Evolutionary conservation across 1,140 invertebrate genomes (phyloP).

Genomic region (Latrodectus geometricus): DNA sequence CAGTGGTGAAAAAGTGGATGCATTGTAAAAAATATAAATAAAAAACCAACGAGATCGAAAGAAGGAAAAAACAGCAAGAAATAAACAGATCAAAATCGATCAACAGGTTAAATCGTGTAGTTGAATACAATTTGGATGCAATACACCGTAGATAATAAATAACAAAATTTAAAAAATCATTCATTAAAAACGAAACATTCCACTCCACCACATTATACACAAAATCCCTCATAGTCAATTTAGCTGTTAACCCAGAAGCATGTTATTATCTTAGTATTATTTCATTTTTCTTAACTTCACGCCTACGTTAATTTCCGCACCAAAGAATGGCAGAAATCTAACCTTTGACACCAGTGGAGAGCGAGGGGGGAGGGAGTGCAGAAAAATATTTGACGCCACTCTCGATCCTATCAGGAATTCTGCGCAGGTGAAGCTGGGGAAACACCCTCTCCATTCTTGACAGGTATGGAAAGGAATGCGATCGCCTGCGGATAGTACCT

Average conservation of each 20-base stretch:
- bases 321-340: neutral
- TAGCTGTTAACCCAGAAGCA: constrained; percentile 1
- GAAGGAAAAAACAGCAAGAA: too few relatives aligned
- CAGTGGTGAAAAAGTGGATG: too few relatives aligned
- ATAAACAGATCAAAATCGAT: too few relatives aligned
- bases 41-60: too few relatives aligned
- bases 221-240: neutral
- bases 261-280: neutral
- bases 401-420: neutral
- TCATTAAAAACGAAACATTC: too few relatives aligned
- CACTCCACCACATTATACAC: too few relatives aligned
- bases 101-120: too few relatives aligned
- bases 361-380: neutral
- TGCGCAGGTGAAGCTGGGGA: constrained; percentile 23
- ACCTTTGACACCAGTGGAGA: neutral
- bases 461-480: constrained; percentile 29
- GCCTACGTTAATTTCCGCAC: neutral
- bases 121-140: too few relatives aligned
- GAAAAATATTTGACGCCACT: neutral
- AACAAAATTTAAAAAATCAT: too few relatives aligned
- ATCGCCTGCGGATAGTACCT: constrained; percentile 33
- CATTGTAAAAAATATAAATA: too few relatives aligned
- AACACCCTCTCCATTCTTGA: constrained; percentile 34
- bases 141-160: too few relatives aligned
- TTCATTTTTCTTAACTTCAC: neutral